phyloP scores from a whole-genome alignment of 2,888 invertebrate species.

The Aphidoletes aphidimyza region DNA sequence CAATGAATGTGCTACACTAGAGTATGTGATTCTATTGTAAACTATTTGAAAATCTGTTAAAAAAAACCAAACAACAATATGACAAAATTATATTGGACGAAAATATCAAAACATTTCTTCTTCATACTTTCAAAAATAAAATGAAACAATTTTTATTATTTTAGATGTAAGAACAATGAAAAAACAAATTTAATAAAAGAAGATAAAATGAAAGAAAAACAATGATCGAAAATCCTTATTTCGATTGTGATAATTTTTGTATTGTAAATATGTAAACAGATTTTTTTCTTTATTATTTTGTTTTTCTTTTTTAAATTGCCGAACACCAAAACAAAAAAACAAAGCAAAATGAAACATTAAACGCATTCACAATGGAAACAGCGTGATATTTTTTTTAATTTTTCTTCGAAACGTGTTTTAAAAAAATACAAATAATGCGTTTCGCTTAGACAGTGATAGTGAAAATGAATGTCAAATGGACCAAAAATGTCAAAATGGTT shows the following conservation, averaged over 20 bases:
- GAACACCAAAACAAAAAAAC: too few species aligned
- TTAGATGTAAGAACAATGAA: not conserved
- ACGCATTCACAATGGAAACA: not conserved
- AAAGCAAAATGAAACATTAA: not conserved
- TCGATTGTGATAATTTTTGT: constrained; percentile 26
- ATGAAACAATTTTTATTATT: not conserved
- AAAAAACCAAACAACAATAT: too few species aligned
- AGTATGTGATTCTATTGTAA: too few species aligned
- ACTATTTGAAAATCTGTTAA: too few species aligned
- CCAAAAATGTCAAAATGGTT: too few species aligned
- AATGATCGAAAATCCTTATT: not conserved
- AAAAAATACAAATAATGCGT: not conserved
- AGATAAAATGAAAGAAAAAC: not conserved
- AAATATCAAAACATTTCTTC: not conserved
- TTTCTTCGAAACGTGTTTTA: too few species aligned
- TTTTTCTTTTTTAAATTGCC: not conserved
- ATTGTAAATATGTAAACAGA: not conserved
- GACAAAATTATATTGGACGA: not conserved
- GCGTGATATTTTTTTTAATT: too few species aligned
- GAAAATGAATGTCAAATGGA: too few species aligned
- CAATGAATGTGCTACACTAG: too few species aligned
- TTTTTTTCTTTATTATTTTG: not conserved
- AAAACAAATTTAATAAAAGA: not conserved
- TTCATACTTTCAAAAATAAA: not conserved
- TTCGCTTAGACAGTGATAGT: too few species aligned